Base-by-base conservation (phyloP, 2,888 invertebrate genomes). In the Corbicula japonica region DNA sequence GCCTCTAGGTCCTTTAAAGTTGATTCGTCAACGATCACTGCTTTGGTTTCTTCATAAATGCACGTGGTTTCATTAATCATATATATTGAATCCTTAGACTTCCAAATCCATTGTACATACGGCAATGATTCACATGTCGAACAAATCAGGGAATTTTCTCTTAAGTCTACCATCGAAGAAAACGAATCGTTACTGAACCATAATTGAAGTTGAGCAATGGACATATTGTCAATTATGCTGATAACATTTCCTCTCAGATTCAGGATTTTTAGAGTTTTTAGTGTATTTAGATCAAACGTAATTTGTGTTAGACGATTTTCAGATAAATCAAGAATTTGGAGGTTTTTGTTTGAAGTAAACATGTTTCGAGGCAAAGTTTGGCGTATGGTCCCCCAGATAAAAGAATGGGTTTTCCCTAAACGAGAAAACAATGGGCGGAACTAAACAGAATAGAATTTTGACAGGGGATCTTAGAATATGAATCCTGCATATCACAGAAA, bases 241-340 rank as follows among this genome's bases (percentile, higher is more conserved):
- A 28, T 44, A 8, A 12, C 30, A 28, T 61, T 44, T 23, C n/a
- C 28, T 18, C 12, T 15, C 1, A 44, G 30, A 30, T 61, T 30
- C 32, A 44, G 18, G 15, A 30, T 12, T 30, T 32, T 3, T 10
- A 61, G 61, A 28, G 26, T 26, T 6, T 2, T 23, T 18, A 61
- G 26, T 8, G 41, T 10, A 38, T 44, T 28, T 23, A 61, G 30
- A 6, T 61, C 28, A 28, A 28, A 61, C n/a, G 41, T 21, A 30
- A 61, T 23, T 10, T 61, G 44, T 21, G 61, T 61, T n/a, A 61
- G 18, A n/a, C 18, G 23, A 28, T 61, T 61, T 12, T 38, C 44
- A 30, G 44, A 41, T 18, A 61, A 10, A 28, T 61, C 44, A 28
- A 61, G 41, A n/a, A 61, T 15, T 35, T 61, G 44, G 8, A 44